Evolutionary conservation across 2,888 invertebrate species (phyloP), one percentile per base, ranked within the genome.

Genomic region (Athalia rosae): DNA sequence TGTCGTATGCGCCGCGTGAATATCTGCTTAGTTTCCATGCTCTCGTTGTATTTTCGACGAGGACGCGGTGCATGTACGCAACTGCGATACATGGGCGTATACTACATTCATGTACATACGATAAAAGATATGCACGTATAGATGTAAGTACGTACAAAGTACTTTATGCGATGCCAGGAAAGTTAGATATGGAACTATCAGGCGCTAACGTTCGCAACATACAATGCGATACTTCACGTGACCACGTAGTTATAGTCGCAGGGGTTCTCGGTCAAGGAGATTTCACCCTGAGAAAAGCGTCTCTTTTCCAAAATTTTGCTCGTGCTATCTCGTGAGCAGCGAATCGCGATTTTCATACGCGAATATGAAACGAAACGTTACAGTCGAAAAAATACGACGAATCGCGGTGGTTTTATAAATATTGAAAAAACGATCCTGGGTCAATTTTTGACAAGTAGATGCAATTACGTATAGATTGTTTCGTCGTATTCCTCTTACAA

Each of bases 161-260:
- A 71, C 5, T 9, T 59, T 7, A 43, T n/a, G 56, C 0, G 45
- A 71, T 45, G 71, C 45, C 43, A 58, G 71, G 43, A 71, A 71
- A 71, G 71, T 71, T 56, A 71, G 71, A 71, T 71, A 71, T 45
- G 11, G 45, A 58, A 71, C 71, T 71, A 71, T 71, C 71, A 58
- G 43, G 71, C 50, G 71, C 71, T 71, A 71, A 58, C 71, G 58
- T 71, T 43, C 71, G 71, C 56, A 71, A 71, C 71, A 71, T 45
- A 71, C 71, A 71, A 71, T 45, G 71, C 9, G 45, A 58, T 58
- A 71, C 58, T 71, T 71, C 43, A 2, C 28, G 45, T 56, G 56
- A 71, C 58, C 71, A 45, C 56, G 71, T 28, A 28, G 28, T 28
- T 28, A 28, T 28, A 28, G 28, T 71, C 71, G 71, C 56, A 56